Conservation (phyloP, 2,888 invertebrate genomes). For the Tetheella fluctuosa region DNA sequence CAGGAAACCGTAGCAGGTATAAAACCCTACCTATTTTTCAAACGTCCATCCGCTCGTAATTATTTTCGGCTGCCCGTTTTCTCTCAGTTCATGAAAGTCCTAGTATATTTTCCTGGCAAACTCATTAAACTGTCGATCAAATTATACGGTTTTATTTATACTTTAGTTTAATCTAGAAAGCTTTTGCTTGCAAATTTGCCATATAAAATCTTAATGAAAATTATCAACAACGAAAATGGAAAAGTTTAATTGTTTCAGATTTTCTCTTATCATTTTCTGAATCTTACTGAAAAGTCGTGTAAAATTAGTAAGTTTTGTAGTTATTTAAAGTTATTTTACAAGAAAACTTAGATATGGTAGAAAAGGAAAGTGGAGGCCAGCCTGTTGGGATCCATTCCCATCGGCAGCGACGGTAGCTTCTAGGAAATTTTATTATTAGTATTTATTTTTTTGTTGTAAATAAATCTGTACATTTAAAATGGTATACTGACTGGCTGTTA, state of each 20-base stretch:
- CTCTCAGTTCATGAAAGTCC: slow-evolving; percentile 1
- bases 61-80: background rate
- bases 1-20: background rate
- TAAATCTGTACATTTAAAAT: too few species aligned
- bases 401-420: too few species aligned
- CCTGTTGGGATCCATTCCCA: too few species aligned
- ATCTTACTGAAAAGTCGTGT: too few species aligned
- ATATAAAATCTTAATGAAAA: background rate
- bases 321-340: too few species aligned
- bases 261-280: background rate
- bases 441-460: too few species aligned
- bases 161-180: background rate
- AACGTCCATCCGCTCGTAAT: background rate
- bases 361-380: too few species aligned
- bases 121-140: slow-evolving; percentile 8
- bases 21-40: too few species aligned
- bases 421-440: too few species aligned
- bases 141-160: background rate
- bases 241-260: background rate
- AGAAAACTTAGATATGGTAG: too few species aligned
- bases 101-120: background rate
- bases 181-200: background rate
- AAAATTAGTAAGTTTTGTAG: too few species aligned
- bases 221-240: background rate
- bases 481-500: too few species aligned